Conservation (phyloP, 2,888 invertebrate species). For the Dorcus hopei region DNA sequence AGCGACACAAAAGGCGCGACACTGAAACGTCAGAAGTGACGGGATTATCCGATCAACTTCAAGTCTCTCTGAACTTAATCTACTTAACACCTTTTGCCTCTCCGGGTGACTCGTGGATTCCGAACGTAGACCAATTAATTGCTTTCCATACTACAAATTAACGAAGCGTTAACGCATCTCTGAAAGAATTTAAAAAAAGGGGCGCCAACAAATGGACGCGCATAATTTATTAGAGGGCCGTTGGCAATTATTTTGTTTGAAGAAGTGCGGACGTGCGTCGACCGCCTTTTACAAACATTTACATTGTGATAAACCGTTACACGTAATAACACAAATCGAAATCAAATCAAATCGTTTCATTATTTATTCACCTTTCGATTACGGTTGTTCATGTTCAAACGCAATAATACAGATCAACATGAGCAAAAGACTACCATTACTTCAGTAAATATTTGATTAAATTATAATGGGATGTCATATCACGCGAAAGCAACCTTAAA, state of each 20-base stretch:
- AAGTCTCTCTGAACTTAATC: slow-evolving; percentile 23
- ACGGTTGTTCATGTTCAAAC: background rate
- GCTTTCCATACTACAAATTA: too few relatives aligned
- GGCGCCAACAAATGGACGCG: too few relatives aligned
- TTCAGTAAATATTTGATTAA: slow-evolving; percentile 20
- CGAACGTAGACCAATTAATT: too few relatives aligned
- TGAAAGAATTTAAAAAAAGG: too few relatives aligned
- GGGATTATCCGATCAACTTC: slow-evolving; percentile 21
- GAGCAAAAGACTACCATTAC: slow-evolving; percentile 17
- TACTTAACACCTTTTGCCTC: slow-evolving; percentile 20
- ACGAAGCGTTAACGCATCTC: too few relatives aligned
- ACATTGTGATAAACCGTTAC: background rate
- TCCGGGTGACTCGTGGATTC: too few relatives aligned
- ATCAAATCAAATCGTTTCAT: slow-evolving; percentile 25
- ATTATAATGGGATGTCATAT: slow-evolving; percentile 26
- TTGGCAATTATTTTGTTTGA: background rate
- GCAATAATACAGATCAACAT: slow-evolving; percentile 10
- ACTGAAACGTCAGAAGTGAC: slow-evolving; percentile 18
- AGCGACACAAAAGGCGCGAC: slow-evolving; percentile 5
- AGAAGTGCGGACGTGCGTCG: background rate
- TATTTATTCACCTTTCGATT: slow-evolving; percentile 23
- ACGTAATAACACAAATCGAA: background rate
- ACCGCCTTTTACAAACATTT: background rate
- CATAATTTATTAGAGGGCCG: too few relatives aligned
- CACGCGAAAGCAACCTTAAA: slow-evolving; percentile 26